These are phyloP conservation scores for Otolemur garnettii DNA, from an alignment of 2,113 vertebrate species.

Conservation along the genomic window DNA sequence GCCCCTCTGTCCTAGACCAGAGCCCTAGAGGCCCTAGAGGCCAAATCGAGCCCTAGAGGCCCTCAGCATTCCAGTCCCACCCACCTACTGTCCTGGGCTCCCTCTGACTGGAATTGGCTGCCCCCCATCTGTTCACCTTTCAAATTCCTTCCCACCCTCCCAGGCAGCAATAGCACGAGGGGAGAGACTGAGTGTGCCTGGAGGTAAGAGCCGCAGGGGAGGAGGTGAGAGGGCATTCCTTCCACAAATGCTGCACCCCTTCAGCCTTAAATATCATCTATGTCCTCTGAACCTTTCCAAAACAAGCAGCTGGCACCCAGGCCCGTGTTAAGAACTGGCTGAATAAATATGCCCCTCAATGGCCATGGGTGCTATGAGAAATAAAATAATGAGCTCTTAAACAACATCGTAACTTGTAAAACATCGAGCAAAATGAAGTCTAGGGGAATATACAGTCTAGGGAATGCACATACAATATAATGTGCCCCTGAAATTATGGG, in stretches of 20 bases:
- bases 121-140: not conserved
- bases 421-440: not conserved
- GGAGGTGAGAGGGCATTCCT: not conserved
- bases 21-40: too few species aligned
- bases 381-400: not conserved
- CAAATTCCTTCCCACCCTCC: not conserved
- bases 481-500: not conserved
- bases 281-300: not conserved
- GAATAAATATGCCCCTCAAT: rapidly evolving
- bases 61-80: not conserved
- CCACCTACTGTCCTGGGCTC: too few species aligned
- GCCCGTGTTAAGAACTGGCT: not conserved
- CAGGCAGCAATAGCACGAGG: not conserved
- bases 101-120: not conserved
- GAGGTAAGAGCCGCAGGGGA: not conserved
- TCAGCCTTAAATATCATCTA: not conserved
- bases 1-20: too few species aligned
- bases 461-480: too few species aligned
- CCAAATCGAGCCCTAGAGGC: not conserved
- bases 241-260: too few species aligned
- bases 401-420: not conserved
- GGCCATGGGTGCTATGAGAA: not conserved
- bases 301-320: not conserved
- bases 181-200: not conserved
- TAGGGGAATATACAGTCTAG: not conserved